These are phyloP conservation scores for Darwinula stevensoni DNA, from an alignment of 2,888 invertebrate species.

Conservation along the genomic window DNA sequence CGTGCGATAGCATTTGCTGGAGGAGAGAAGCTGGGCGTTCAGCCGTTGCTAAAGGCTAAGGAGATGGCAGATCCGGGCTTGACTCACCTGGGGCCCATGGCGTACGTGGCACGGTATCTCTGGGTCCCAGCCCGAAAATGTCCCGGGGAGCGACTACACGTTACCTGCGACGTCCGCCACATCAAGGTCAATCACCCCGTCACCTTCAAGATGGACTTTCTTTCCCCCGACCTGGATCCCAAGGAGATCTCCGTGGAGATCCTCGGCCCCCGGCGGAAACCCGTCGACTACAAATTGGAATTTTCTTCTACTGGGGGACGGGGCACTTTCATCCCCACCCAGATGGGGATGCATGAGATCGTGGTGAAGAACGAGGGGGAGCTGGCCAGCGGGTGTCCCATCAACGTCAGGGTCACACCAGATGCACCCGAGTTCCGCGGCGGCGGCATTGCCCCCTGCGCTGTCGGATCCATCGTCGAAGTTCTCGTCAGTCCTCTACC, in stretches of 20 bases:
- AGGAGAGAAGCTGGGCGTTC: conserved; percentile 37
- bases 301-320: conserved; percentile 35
- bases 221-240: conserved; percentile 29
- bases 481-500: conserved; percentile 40
- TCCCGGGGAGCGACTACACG: conserved; percentile 45
- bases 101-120: conserved; percentile 71
- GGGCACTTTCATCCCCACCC: conserved; percentile 56
- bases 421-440: conserved; percentile 32
- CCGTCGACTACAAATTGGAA: conserved; percentile 25
- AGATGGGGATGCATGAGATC: conserved; percentile 73
- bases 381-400: conserved; percentile 26
- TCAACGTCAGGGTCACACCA: conserved; percentile 58
- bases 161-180: conserved; percentile 49
- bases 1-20: too few species aligned
- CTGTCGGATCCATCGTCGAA: conserved; percentile 77
- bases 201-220: conserved; percentile 19
- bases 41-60: conserved; percentile 62
- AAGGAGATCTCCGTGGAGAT: conserved; percentile 43
- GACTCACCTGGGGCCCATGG: conserved; percentile 91
- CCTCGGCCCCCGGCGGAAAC: conserved; percentile 41
- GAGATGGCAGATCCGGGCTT: conserved; percentile 85
- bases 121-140: conserved; percentile 61
- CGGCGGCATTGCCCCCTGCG: conserved; percentile 82
- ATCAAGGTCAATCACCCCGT: conserved; percentile 30
- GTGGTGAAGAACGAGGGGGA: conserved; percentile 27